Conservation (phyloP, 2,113 vertebrate species). For the Enhydra lutris region DNA sequence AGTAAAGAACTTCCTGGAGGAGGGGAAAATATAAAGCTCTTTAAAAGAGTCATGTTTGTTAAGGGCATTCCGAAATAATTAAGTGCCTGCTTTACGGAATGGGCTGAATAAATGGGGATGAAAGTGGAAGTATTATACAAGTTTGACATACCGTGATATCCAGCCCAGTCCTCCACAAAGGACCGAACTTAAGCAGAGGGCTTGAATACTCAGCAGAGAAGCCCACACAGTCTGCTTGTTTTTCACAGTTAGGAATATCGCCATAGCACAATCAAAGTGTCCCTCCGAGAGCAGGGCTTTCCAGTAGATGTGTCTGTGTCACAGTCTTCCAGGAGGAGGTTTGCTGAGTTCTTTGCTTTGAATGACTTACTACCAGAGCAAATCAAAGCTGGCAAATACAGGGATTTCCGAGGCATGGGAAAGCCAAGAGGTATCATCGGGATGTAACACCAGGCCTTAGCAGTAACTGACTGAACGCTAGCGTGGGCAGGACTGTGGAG, state of each 20-base stretch:
- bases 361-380: neutral
- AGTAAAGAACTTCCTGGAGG: neutral
- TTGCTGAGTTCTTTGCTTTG: neutral
- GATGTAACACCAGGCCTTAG: neutral
- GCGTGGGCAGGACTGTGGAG: neutral
- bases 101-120: neutral
- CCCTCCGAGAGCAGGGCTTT: neutral
- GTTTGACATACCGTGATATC: neutral
- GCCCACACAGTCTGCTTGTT: neutral
- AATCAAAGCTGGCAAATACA: neutral
- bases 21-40: neutral
- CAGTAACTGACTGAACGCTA: neutral
- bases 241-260: neutral
- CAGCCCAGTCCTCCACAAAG: neutral
- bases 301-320: neutral
- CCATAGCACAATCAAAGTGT: neutral
- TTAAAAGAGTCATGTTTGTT: neutral
- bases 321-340: neutral
- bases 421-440: neutral
- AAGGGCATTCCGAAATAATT: neutral
- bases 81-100: neutral
- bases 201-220: neutral
- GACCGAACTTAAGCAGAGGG: neutral
- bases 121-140: neutral
- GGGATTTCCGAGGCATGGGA: neutral